These are phyloP conservation scores for Lasioglossum oenotherae DNA, from an alignment of 2,888 invertebrate species.

Conservation along the genomic window DNA sequence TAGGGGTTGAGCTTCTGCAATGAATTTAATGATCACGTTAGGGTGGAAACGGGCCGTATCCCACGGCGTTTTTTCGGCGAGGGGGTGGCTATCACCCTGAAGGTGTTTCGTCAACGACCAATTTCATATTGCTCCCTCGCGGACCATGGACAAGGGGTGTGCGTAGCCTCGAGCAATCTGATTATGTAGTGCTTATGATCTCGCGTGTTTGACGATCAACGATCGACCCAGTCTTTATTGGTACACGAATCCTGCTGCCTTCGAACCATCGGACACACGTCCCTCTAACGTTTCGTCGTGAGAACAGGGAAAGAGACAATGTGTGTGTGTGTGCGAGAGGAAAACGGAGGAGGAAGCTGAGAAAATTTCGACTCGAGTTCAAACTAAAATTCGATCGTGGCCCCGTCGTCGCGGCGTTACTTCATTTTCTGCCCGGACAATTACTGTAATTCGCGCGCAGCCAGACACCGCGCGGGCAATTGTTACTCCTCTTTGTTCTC, in stretches of 20 bases:
- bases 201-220: constrained; percentile 30
- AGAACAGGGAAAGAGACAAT: too few relatives aligned
- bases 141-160: constrained; percentile 8
- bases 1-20: neutral
- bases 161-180: constrained; percentile 49
- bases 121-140: constrained; percentile 24
- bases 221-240: constrained; percentile 17
- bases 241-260: neutral
- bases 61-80: neutral
- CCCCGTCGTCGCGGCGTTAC: neutral
- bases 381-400: constrained; percentile 34
- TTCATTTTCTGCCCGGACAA: constrained; percentile 43
- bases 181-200: constrained; percentile 37
- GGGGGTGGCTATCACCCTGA: constrained; percentile 13
- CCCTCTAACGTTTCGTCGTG: neutral
- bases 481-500: constrained; percentile 59
- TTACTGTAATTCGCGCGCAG: constrained; percentile 37
- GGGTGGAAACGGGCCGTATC: neutral
- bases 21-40: constrained; percentile 8
- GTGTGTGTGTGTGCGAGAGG: neutral
- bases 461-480: constrained; percentile 44
- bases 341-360: neutral
- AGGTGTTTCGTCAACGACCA: constrained; percentile 31
- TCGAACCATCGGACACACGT: neutral
- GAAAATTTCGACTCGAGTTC: neutral